A percentile compares a stretch with the other conserved stretches of the same genome.
These are phyloP conservation scores for Operophtera brumata DNA, from an alignment of 2,888 invertebrate genomes.

Conservation along the genomic window DNA sequence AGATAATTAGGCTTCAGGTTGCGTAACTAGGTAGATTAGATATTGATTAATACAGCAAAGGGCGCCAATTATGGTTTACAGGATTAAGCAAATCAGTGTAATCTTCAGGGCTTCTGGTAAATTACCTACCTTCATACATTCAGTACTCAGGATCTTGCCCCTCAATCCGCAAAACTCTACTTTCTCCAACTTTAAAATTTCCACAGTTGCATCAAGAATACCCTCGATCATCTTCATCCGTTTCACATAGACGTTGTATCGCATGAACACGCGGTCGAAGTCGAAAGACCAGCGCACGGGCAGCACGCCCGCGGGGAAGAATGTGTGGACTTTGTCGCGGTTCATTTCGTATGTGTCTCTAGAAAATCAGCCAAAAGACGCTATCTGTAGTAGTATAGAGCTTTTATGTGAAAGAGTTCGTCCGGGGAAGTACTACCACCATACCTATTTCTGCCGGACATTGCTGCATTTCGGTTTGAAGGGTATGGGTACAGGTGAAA, in stretches of 20 bases:
- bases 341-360: constrained; percentile 78
- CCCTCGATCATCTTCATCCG: constrained; percentile 83
- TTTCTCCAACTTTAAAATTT: constrained; percentile 93
- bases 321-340: constrained; percentile 75
- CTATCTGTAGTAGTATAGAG: too few species aligned
- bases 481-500: too few species aligned
- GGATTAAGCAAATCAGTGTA: too few species aligned
- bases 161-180: constrained; percentile 87
- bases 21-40: too few species aligned
- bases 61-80: too few species aligned
- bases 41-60: too few species aligned
- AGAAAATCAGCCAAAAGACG: constrained; percentile 11
- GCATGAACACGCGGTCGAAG: constrained; percentile 84
- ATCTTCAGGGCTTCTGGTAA: not conserved
- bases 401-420: too few species aligned
- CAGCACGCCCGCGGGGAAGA: constrained; percentile 77
- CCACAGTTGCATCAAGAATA: constrained; percentile 88
- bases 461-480: too few species aligned
- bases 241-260: constrained; percentile 83
- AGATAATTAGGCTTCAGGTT: too few species aligned
- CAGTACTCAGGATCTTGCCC: constrained; percentile 81
- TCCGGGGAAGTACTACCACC: not conserved
- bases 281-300: constrained; percentile 89
- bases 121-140: constrained; percentile 70
- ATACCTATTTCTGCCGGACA: too few species aligned